Conservation (phyloP, 2,113 vertebrate species). For the Corynorhinus townsendii region DNA sequence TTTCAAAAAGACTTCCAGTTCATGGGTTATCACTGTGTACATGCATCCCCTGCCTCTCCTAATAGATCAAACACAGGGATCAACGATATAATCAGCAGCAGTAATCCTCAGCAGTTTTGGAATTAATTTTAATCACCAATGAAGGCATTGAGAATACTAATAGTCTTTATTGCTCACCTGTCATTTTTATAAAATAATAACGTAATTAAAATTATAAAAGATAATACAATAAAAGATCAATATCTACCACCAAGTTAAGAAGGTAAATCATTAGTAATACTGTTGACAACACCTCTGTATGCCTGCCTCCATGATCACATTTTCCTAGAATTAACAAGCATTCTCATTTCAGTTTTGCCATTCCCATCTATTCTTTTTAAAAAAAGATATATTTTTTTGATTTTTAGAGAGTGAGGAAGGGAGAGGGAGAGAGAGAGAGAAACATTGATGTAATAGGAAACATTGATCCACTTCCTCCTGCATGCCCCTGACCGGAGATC, state of each 20-base stretch:
- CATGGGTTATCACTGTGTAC: background rate
- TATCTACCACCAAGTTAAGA: background rate
- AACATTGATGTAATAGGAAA: too few species aligned
- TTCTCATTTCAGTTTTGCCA: background rate
- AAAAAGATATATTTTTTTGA: too few species aligned
- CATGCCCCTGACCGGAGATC: too few species aligned
- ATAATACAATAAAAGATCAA: background rate
- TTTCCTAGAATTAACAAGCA: background rate
- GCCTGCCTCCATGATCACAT: background rate
- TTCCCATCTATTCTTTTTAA: background rate
- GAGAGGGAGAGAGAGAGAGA: too few species aligned
- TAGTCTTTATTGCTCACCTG: background rate
- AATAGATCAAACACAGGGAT: background rate
- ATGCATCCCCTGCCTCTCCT: background rate
- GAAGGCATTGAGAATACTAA: background rate
- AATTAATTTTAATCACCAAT: slow-evolving; percentile 38
- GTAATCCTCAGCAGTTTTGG: background rate
- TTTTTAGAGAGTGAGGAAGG: too few species aligned
- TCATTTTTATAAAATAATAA: slow-evolving; percentile 10
- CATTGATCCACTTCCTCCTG: too few species aligned
- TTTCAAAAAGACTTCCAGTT: background rate
- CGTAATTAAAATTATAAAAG: background rate
- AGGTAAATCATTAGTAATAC: background rate
- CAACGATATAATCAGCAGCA: background rate
- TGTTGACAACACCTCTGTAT: too few species aligned